Evolutionary conservation across 2,113 vertebrate genomes (phyloP).

Genomic region (Oreotrochilus melanogaster): DNA sequence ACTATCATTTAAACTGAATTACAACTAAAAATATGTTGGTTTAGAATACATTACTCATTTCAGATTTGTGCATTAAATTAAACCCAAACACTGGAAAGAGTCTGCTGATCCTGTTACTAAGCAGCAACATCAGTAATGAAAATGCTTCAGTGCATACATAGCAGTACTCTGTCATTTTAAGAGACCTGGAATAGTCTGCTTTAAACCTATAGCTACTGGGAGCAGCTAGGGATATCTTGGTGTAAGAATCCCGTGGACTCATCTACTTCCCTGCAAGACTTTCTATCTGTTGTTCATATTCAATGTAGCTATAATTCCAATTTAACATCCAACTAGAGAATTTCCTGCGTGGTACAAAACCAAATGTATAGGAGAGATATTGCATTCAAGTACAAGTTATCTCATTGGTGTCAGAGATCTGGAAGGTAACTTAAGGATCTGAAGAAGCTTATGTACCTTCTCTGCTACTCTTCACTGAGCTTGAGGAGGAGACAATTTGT

Average conservation of each 20-base stretch:
- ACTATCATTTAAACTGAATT: not conserved
- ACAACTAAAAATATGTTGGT: not conserved
- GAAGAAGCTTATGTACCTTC: not conserved
- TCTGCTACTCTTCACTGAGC: not conserved
- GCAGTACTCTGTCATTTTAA: not conserved
- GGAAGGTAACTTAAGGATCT: not conserved
- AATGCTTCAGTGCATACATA: not conserved
- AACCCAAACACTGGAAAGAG: not conserved
- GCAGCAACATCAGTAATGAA: not conserved
- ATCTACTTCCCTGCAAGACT: not conserved
- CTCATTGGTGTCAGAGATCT: not conserved
- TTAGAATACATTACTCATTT: not conserved
- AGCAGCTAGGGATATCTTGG: not conserved
- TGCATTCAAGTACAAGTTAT: not conserved
- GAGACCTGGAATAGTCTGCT: not conserved
- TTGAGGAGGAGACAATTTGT: not conserved
- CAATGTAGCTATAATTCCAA: not conserved
- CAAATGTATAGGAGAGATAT: not conserved
- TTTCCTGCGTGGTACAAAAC: not conserved
- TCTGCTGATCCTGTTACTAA: not conserved
- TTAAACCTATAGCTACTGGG: not conserved
- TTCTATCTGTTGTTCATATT: not conserved
- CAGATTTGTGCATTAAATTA: not conserved
- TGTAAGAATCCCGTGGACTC: not conserved
- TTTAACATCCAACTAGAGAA: not conserved